Conservation (phyloP, 2,888 invertebrate species). For the Baronia brevicornis region DNA sequence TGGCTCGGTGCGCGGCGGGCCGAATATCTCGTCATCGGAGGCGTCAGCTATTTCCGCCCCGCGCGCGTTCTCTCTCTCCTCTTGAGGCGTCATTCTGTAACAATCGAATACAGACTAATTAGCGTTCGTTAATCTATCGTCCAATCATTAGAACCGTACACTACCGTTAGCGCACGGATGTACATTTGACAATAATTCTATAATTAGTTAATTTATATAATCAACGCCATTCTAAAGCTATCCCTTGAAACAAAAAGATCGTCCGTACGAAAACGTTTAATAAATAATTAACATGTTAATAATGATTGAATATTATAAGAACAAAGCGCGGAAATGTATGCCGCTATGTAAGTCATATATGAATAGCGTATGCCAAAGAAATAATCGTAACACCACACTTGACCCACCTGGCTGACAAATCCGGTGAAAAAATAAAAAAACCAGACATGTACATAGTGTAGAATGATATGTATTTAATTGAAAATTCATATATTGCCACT, state of each 20-base stretch:
- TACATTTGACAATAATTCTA: slow-evolving; percentile 2
- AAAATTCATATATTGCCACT: slow-evolving; percentile 39
- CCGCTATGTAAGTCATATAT: too few species aligned
- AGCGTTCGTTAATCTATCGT: slow-evolving; percentile 32
- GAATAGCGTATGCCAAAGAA: too few species aligned
- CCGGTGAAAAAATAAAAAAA: slow-evolving; percentile 63
- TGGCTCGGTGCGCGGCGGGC: slow-evolving; percentile 80
- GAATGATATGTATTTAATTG: slow-evolving; percentile 35
- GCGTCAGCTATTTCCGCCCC: slow-evolving; percentile 65
- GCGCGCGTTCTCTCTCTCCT: slow-evolving; percentile 67
- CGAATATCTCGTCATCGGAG: slow-evolving; percentile 84
- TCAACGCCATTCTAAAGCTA: slow-evolving; percentile 23
- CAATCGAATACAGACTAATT: slow-evolving; percentile 46
- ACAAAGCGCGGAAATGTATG: slow-evolving; percentile 11
- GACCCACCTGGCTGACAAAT: slow-evolving; percentile 67
- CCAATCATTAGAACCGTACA: too few species aligned
- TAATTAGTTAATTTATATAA: too few species aligned
- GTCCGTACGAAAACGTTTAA: slow-evolving; percentile 37
- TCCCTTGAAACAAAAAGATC: slow-evolving; percentile 28
- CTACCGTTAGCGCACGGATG: too few species aligned
- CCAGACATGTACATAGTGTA: slow-evolving; percentile 64
- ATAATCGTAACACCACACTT: too few species aligned
- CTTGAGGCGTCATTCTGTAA: slow-evolving; percentile 74
- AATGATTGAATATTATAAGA: too few species aligned
- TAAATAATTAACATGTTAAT: slow-evolving; percentile 23